These are phyloP conservation scores for Jacana jacana DNA, from an alignment of 2,113 vertebrate species.

Conservation along the genomic window DNA sequence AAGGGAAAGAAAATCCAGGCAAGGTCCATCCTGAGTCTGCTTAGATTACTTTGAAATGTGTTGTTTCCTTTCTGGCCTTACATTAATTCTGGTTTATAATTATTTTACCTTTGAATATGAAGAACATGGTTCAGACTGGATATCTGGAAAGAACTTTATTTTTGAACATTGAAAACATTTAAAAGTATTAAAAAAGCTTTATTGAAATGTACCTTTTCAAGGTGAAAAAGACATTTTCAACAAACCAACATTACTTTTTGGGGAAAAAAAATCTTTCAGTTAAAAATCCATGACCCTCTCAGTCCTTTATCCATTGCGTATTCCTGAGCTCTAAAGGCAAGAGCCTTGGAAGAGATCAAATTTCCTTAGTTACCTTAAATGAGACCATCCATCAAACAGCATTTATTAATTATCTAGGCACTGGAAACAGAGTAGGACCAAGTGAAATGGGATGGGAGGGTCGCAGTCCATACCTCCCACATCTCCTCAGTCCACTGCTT, in stretches of 20 bases:
- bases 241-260: fast-evolving
- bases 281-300: not conserved
- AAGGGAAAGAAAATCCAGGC: not conserved
- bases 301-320: not conserved
- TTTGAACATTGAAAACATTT: not conserved
- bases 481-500: not conserved
- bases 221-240: not conserved
- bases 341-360: not conserved
- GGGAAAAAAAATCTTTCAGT: not conserved
- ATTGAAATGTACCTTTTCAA: not conserved
- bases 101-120: not conserved
- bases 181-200: not conserved
- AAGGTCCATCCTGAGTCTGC: not conserved
- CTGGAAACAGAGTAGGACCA: not conserved
- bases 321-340: not conserved
- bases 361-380: not conserved
- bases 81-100: not conserved
- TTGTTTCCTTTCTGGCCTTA: not conserved
- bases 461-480: not conserved
- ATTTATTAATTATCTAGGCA: not conserved
- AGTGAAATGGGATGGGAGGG: not conserved
- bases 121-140: not conserved
- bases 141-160: not conserved
- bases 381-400: not conserved
- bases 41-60: not conserved